Percentiles rank a stretch among this genome's conserved stretches.
Evolutionary conservation across 2,797 vertebrate genomes (phyloP).

Genomic region (Syngnathus rostellatus): DNA sequence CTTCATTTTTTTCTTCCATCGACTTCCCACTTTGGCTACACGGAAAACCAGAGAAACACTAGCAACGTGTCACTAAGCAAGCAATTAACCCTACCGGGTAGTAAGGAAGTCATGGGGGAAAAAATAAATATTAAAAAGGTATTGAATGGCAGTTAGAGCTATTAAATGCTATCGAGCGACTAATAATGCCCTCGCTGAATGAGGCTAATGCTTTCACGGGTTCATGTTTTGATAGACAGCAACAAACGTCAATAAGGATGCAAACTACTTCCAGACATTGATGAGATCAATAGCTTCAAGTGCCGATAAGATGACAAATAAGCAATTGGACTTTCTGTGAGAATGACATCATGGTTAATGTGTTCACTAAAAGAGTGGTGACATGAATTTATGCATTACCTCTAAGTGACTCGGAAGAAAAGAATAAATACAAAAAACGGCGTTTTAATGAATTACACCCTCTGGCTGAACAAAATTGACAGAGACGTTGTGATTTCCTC

Average conservation of each 20-base stretch:
- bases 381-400: constrained; percentile 48
- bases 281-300: constrained; percentile 17
- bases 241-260: constrained; percentile 11
- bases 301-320: neutral
- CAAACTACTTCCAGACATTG: constrained; percentile 12
- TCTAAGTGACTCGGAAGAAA: constrained; percentile 47
- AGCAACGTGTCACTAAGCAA: neutral
- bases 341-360: constrained; percentile 35
- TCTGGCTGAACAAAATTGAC: constrained; percentile 15
- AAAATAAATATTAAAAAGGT: neutral
- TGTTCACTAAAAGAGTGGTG: constrained; percentile 50
- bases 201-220: constrained; percentile 1
- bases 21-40: neutral
- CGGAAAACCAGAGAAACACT: neutral
- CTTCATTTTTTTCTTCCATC: neutral
- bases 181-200: neutral
- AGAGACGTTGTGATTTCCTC: constrained; percentile 4
- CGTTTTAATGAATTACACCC: constrained; percentile 30
- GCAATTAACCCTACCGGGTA: neutral
- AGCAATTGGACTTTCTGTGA: neutral
- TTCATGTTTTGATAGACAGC: constrained; percentile 2
- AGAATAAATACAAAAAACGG: constrained; percentile 26
- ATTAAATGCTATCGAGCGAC: neutral
- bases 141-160: neutral
- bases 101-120: neutral